Base-by-base conservation (phyloP, 2,113 vertebrate genomes). In the Naja naja region DNA sequence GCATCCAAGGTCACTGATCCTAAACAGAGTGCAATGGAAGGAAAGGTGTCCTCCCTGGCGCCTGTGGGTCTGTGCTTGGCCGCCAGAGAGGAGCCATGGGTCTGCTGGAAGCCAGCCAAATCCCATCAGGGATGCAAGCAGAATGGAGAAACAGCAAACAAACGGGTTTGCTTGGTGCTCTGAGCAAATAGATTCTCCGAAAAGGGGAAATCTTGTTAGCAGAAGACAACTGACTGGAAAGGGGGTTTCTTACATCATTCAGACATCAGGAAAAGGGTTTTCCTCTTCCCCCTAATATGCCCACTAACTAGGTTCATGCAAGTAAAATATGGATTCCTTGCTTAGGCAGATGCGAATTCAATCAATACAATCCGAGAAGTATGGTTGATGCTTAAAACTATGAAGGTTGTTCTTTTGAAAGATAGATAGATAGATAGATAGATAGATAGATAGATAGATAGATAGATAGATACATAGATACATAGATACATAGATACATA, bases 21-120 rank as follows among this genome's bases (percentile, higher is more conserved):
- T 30, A 53, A 54, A 34, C 87, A 60, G 87, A 53, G 53, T 9
- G 3, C 55, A 34, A 34, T 45, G 55, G 90, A 92, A 87, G 56
- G 74, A 27, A 94, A 91, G 93, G 55, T 92, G 90, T 87, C 74
- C 56, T 3, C 34, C 25, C 93, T 91, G 93, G 93, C 87, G 93
- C 93, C 93, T 89, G 43, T 47, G 87, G 93, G 93, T 94, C 93
- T 94, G 87, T 20, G 20, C 34, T 34, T 45, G 49, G 90, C 87
- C 90, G 93, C 49, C 88, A 54, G 45, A 89, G 54, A 34, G 93
- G 93, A 94, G 93, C 93, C 93, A 91, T 81, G 74, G 47, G 45
- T 85, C 4, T 74, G 90, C 45, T 85, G 88, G 90, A 89, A 11
- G 16, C 34, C 25, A 20, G 90, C 93, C 93, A 86, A 18, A 89